Percentiles rank a stretch among this genome's conserved stretches.
Evolutionary conservation across 1,140 invertebrate genomes (phyloP).

Genomic region (Rhizoglyphus robini): DNA sequence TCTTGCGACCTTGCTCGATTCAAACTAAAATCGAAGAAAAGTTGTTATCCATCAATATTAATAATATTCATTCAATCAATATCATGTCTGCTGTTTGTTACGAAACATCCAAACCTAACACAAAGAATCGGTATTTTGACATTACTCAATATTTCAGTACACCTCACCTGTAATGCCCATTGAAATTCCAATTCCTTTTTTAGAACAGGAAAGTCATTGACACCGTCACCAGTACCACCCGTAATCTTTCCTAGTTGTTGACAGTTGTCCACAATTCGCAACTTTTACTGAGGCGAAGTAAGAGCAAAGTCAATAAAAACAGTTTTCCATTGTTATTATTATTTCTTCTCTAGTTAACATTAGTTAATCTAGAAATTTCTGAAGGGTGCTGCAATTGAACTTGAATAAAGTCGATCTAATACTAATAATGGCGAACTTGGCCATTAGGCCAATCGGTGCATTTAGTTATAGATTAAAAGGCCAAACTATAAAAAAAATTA

Average conservation of each 20-base stretch:
- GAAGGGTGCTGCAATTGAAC: neutral
- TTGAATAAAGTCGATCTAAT: neutral
- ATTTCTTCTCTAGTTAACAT: neutral
- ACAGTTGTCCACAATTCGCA: constrained; percentile 96
- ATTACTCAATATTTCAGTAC: too few relatives aligned
- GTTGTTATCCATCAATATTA: constrained; percentile 97
- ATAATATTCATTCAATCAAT: too few relatives aligned
- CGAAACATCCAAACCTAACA: constrained; percentile 96
- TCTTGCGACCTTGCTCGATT: constrained; percentile 89
- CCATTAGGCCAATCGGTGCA: neutral
- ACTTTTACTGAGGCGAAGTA: constrained; percentile 94
- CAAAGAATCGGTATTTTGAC: too few relatives aligned
- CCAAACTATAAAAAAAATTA: neutral
- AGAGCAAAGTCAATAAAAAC: constrained; percentile 96
- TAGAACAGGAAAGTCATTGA: constrained; percentile 94
- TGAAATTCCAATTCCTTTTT: constrained; percentile 91
- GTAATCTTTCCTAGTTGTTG: constrained; percentile 63
- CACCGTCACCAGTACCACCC: constrained; percentile 81
- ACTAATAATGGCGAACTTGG: neutral
- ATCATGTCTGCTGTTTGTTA: constrained; percentile 99
- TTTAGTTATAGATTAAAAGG: neutral
- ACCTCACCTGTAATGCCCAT: constrained; percentile 98
- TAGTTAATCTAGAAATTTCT: neutral
- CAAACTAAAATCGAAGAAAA: constrained; percentile 98
- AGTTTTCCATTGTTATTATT: constrained; percentile 45